Evolutionary conservation across 2,113 vertebrate species (phyloP).

Genomic region (Campylomormyrus tamandua): DNA sequence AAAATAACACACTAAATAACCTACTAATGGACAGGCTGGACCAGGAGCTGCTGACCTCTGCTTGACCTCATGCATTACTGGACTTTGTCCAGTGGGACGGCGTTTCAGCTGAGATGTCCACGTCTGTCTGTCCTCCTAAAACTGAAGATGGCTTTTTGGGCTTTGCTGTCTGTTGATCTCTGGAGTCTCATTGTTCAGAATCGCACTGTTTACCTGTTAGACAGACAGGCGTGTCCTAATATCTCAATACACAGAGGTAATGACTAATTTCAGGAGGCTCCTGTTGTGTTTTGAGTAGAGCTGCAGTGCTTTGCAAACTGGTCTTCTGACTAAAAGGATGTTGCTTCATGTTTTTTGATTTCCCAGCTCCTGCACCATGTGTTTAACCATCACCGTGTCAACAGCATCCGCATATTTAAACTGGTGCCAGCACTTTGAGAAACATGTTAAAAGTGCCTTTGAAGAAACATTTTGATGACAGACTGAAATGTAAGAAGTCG

Average conservation of each 20-base stretch:
- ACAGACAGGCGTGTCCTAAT: not conserved
- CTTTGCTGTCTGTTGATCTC: not conserved
- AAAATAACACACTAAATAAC: conserved; percentile 63
- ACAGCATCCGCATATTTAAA: not conserved
- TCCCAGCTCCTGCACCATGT: not conserved
- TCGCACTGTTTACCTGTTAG: not conserved
- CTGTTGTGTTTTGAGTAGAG: not conserved
- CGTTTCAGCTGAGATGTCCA: not conserved
- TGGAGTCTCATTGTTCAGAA: not conserved
- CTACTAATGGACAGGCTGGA: conserved; percentile 61
- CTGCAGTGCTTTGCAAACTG: not conserved
- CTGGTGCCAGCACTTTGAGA: not conserved
- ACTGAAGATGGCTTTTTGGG: not conserved
- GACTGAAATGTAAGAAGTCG: not conserved
- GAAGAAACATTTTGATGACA: not conserved
- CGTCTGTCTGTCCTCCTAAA: not conserved
- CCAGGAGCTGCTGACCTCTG: conserved; percentile 48
- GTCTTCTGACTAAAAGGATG: not conserved
- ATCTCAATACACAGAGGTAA: not conserved
- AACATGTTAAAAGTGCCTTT: not conserved
- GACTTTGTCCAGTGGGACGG: conserved; percentile 2
- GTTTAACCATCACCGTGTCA: not conserved
- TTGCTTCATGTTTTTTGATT: not conserved
- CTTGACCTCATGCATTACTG: conserved; percentile 49
- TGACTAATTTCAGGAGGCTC: not conserved